Base-by-base conservation (phyloP, 2,113 vertebrate species). In the Myotis yumanensis region DNA sequence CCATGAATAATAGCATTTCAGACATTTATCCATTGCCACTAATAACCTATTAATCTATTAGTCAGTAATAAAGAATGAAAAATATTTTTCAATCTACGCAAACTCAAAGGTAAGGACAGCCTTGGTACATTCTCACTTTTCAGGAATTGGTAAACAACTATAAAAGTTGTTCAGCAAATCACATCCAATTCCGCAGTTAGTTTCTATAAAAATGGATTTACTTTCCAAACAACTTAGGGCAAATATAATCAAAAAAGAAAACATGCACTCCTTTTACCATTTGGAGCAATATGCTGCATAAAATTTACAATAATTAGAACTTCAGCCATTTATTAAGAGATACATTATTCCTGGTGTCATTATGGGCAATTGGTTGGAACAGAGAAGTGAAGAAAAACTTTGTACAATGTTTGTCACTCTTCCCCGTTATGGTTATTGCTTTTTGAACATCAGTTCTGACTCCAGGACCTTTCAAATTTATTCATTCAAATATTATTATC, bases 191-290 rank as follows among this genome's bases (percentile, higher is more conserved):
- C 0, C 68, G 23, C 59, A 72, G 8, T 71, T 86, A 25, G 5
- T 59, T 59, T 84, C 76, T 73, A 62, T 37, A 89, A 93, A 95
- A 91, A 91, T 81, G 43, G 2, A 77, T 85, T 86, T 95, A 72
- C 68, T 87, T 75, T 95, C 69, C 69, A 88, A 79, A 88, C 14
- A 91, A 94, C 37, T 86, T 88, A 86, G 37, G 28, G n/a, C 35
- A 96, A 95, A 81, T 92, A 88, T 52, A 81, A 91, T 35, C n/a
- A 15, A 90, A 94, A 84, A n/a, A 79, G 40, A 93, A 86, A 93
- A 62, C 84, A 40, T 14, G 3, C 17, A 51, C 86, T 96, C 15
- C 7, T 94, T 62, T 85, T 64, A 80, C 46, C 15, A 87, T 89
- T 84, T 57, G n/a, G 40, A 18, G 32, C 25, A 62, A 89, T 76